Conservation (phyloP, 2,797 vertebrate species). For the Bradypus variegatus region DNA sequence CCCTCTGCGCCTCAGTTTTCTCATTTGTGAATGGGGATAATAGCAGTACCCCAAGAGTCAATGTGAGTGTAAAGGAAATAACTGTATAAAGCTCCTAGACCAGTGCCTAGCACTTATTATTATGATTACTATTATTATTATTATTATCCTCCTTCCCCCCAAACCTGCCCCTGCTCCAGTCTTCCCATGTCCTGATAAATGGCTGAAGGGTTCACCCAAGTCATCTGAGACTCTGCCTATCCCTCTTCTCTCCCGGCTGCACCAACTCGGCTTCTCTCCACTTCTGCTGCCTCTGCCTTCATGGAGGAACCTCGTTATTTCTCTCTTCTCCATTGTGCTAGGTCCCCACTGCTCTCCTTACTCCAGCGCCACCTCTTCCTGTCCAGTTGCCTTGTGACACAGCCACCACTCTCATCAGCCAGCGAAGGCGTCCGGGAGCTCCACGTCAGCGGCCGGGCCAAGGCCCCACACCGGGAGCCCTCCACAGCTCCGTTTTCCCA, state of each 20-base stretch:
- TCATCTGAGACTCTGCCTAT: not conserved
- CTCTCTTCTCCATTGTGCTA: not conserved
- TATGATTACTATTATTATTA: not conserved
- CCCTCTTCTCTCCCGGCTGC: not conserved
- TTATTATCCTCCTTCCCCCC: not conserved
- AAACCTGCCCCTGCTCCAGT: not conserved
- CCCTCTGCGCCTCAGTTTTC: not conserved
- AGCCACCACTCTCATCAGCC: fast-evolving
- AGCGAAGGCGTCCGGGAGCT: not conserved
- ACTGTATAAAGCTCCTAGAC: not conserved
- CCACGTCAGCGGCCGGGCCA: too few relatives aligned
- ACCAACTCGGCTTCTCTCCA: not conserved
- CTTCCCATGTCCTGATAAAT: not conserved
- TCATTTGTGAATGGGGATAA: not conserved
- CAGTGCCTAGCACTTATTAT: not conserved
- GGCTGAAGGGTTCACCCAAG: not conserved
- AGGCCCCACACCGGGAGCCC: not conserved
- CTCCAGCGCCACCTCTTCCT: not conserved
- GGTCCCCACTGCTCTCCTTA: not conserved
- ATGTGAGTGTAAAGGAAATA: not conserved
- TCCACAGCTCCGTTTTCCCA: not conserved
- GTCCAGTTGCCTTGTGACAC: not conserved
- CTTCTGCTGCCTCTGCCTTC: too few relatives aligned
- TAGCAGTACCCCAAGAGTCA: not conserved
- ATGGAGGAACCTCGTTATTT: not conserved